phyloP scores from a whole-genome alignment of 2,113 vertebrate species.

The Prunella himalayana region DNA sequence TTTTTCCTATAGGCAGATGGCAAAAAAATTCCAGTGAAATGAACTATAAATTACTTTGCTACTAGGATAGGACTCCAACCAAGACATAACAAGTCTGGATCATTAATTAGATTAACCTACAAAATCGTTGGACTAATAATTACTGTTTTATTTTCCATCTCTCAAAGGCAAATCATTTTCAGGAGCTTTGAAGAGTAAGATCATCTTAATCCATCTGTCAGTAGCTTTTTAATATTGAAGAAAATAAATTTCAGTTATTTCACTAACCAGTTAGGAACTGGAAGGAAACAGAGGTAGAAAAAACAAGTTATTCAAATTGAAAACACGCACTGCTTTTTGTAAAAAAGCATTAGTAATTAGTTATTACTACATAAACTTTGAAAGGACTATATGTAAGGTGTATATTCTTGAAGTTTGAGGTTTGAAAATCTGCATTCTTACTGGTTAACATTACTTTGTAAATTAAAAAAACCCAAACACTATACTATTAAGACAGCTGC shows the following conservation, averaged over 20 bases:
- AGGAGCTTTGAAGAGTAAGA: not conserved
- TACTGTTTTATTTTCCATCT: not conserved
- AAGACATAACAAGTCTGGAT: not conserved
- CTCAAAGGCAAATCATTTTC: not conserved
- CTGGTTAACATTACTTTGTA: not conserved
- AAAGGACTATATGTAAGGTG: not conserved
- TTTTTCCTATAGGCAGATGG: not conserved
- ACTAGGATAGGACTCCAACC: not conserved
- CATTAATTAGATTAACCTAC: conserved; percentile 24
- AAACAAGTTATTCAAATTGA: not conserved
- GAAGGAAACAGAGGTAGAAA: not conserved
- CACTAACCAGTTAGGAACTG: not conserved
- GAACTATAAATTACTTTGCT: conserved; percentile 11
- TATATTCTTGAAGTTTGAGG: not conserved
- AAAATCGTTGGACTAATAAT: conserved; percentile 9
- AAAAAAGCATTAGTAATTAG: not conserved
- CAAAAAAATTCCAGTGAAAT: not conserved
- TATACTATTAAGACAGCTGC: not conserved
- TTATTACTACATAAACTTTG: not conserved
- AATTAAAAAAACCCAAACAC: not conserved
- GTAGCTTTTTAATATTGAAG: not conserved
- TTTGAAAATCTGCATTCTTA: not conserved
- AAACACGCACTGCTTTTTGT: not conserved
- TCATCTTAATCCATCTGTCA: not conserved
- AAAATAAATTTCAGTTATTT: not conserved